A percentile compares a stretch with the other conserved stretches of the same genome.
Conservation (phyloP, 2,113 vertebrate species). For the Heterotis niloticus region DNA sequence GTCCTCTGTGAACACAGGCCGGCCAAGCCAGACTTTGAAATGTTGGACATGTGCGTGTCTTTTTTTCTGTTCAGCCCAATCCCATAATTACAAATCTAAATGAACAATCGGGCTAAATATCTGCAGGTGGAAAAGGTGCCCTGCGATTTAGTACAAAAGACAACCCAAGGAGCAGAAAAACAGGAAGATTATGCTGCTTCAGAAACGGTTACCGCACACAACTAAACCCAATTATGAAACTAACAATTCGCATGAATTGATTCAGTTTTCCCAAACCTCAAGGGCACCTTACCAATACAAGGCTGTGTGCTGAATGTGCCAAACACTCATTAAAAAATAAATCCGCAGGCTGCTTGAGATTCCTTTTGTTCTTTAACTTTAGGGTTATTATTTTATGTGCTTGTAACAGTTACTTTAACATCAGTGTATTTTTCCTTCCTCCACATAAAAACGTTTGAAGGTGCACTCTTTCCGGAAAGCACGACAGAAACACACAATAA, state of each 20-base stretch:
- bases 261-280: background rate
- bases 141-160: too few species aligned
- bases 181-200: background rate
- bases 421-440: background rate
- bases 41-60: background rate
- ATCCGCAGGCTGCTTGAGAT: slow-evolving; percentile 51
- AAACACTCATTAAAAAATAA: slow-evolving; percentile 50
- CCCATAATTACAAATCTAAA: background rate
- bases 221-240: background rate
- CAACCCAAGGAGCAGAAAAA: too few species aligned
- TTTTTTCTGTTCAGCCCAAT: background rate
- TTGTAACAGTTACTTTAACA: slow-evolving; percentile 52
- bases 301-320: background rate
- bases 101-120: background rate
- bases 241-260: background rate
- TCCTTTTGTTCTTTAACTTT: slow-evolving; percentile 43
- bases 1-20: background rate
- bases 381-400: slow-evolving; percentile 41
- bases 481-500: background rate
- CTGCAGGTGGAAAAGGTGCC: background rate
- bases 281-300: background rate
- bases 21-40: background rate
- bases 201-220: background rate
- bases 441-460: background rate
- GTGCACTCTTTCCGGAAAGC: background rate